Base-by-base conservation (phyloP, 2,113 vertebrate genomes). In the Phaethornis superciliosus region DNA sequence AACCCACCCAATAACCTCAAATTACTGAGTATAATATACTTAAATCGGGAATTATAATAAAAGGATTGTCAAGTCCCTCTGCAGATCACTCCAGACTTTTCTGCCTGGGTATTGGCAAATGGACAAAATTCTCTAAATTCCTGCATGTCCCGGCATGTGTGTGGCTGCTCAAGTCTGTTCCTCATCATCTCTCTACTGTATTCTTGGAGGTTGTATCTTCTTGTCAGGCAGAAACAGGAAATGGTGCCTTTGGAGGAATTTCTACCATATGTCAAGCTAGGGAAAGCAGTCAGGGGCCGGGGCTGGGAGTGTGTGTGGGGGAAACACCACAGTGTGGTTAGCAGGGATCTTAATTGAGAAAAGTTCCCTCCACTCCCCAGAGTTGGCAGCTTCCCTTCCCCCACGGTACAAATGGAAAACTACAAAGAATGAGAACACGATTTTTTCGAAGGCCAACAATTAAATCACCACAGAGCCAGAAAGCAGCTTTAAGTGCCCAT, bases 161-260 rank as follows among this genome's bases (percentile, higher is more conserved):
- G 64, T 1, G 20, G 88, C 82, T 86, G 96, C 94, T 80, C 63
- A 72, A 78, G 68, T 71, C 94, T 95, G 93, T 91, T 96, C 88
- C 69, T 96, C 91, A 94, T 96, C 94, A 95, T 91, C 40, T 68
- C 68, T 88, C 85, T 60, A 94, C 94, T 94, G 85, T 93, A 88
- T 90, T 93, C 91, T 95, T 95, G 94, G 94, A 97, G 94, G 85
- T 91, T 93, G 64, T 71, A 88, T 91, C 93, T 88, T 60, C 64
- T 84, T 91, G 94, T 96, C 88, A 93, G 91, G 88, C 89, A 95
- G 94, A 91, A 95, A 94, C 82, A 96, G 94, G 95, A 97, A 97
- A 90, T 0, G 7, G 47, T 86, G 93, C 82, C 91, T 95, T 91
- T 51, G 69, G 85, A 95, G 74, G 91, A 95, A 95, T 96, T 95